Evolutionary conservation across 2,797 vertebrate genomes (phyloP), one percentile per base, ranked within the genome.

Genomic region (Tamandua tetradactyla): DNA sequence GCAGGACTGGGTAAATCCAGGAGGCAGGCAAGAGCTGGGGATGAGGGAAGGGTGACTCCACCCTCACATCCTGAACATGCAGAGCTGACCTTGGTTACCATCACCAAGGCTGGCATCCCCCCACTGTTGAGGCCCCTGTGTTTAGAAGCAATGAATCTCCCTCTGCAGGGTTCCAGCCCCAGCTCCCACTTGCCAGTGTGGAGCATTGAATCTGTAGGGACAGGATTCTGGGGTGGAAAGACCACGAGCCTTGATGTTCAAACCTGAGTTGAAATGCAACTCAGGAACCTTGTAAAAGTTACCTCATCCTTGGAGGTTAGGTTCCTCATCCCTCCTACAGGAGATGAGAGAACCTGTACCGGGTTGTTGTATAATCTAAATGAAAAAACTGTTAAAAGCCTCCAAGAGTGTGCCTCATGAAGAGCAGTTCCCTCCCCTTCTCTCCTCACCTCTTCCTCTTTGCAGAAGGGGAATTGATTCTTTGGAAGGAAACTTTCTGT

Each of bases 21-120:
- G 76, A 62, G n/a, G 17, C 14, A 47, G 57, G 42, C 3, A 14
- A 44, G 71, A 30, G 11, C 10, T 11, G 18, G 40, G 52, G 15
- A 25, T 7, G 57, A 87, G 69, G 47, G 81, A 89, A 49, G 62
- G 1, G 0, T 11, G 37, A 3, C 64, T 32, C 27, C 1, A 2
- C 82, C 35, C 25, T 57, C 59, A 37, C 3, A 0, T 23, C 32
- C 35, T 2, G 27, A 20, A 32, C 30, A 2, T 0, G 2, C 3
- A 13, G 17, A 30, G 42, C 25, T 82, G 74, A 79, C 32, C n/a
- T 14, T 49, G 42, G 35, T n/a, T 18, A 18, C 32, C 1, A 9
- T 42, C 69, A 59, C 22, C n/a, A 44, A 25, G 42, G 32, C 32
- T 25, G 32, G 23, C 32, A 55, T 15, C 1, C 44, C 10, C 62